Evolutionary conservation across 2,797 vertebrate genomes (phyloP).

Genomic region (Toxotes lorentzi): DNA sequence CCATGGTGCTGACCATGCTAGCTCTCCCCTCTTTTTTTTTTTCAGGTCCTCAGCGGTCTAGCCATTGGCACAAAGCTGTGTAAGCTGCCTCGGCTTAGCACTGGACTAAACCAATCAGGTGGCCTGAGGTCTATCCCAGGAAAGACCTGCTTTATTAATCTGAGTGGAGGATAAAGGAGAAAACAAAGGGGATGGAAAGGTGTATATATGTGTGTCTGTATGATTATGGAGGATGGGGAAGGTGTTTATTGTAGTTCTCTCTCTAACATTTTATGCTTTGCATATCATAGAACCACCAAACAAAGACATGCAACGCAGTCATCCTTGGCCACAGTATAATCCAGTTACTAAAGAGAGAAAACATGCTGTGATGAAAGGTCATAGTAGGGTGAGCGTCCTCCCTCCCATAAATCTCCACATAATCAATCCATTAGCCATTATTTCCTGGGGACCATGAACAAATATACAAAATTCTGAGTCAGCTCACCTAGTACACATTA

Average conservation of each 20-base stretch:
- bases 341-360: conserved; percentile 16
- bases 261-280: background rate
- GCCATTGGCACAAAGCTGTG: conserved; percentile 65
- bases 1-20: conserved; percentile 16
- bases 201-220: conserved; percentile 11
- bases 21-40: conserved; percentile 28
- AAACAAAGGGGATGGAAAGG: conserved; percentile 16
- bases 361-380: conserved; percentile 27
- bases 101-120: conserved; percentile 76
- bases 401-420: conserved; percentile 28
- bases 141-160: conserved; percentile 60
- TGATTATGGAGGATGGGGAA: background rate
- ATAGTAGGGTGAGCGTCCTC: conserved; percentile 4
- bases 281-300: background rate
- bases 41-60: conserved; percentile 56
- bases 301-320: background rate
- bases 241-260: background rate
- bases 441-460: no score
- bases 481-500: no score
- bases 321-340: background rate
- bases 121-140: conserved; percentile 57
- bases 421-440: conserved; percentile 14
- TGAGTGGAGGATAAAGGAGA: conserved; percentile 42
- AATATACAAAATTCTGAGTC: no score
- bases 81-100: conserved; percentile 72